Conservation (phyloP, 2,888 invertebrate genomes). For the Dryomyza anilis region DNA sequence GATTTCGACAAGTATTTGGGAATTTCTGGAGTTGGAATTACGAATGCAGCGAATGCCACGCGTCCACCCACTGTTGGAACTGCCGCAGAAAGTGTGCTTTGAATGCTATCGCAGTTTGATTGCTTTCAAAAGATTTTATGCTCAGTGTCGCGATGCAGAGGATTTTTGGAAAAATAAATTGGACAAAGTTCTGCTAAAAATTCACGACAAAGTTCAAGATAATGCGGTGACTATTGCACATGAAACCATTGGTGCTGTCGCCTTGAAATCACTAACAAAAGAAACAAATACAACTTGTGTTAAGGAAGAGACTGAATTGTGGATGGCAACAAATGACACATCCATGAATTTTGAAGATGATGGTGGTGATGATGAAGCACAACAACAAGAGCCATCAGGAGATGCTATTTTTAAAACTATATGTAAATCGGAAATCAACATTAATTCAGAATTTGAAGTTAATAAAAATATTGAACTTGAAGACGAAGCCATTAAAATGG, state of each 20-base stretch:
- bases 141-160: constrained; percentile 32
- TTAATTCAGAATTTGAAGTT: too few relatives aligned
- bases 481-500: too few relatives aligned
- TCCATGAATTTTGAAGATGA: too few relatives aligned
- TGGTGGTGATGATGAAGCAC: too few relatives aligned
- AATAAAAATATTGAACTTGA: too few relatives aligned
- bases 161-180: constrained; percentile 28
- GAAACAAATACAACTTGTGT: too few relatives aligned
- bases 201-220: background rate
- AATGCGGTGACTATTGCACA: background rate
- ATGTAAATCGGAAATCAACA: too few relatives aligned
- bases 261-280: too few relatives aligned
- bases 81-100: constrained; percentile 35
- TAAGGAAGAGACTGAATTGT: too few relatives aligned
- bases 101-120: constrained; percentile 31
- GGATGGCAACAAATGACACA: too few relatives aligned
- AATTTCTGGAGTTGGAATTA: constrained; percentile 28
- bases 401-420: too few relatives aligned
- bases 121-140: constrained; percentile 31
- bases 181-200: background rate
- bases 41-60: constrained; percentile 24
- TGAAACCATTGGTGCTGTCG: background rate
- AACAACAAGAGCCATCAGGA: too few relatives aligned
- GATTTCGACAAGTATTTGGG: constrained; percentile 28
- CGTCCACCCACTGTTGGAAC: constrained; percentile 14